Evolutionary conservation across 2,797 vertebrate genomes (phyloP).

Genomic region (Rhinatrema bivittatum): DNA sequence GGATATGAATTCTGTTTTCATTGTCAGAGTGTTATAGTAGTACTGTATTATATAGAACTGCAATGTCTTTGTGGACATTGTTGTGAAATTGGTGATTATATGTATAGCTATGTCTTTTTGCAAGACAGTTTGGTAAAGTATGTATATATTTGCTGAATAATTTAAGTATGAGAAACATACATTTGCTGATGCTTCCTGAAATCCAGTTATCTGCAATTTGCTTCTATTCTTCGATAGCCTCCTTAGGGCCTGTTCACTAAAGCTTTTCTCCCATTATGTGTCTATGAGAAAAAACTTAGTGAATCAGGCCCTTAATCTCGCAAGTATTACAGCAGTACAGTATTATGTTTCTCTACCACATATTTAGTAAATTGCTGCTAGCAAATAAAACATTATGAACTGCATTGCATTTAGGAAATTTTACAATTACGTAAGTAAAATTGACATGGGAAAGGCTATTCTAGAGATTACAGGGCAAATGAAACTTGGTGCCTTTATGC

Average conservation of each 20-base stretch:
- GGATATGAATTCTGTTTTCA: conserved; percentile 63
- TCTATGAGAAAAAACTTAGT: too few relatives aligned
- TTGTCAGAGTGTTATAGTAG: conserved; percentile 71
- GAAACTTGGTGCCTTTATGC: conserved; percentile 61
- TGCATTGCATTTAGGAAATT: conserved; percentile 49
- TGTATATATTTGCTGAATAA: conserved; percentile 71
- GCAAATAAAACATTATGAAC: conserved; percentile 37
- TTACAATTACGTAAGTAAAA: conserved; percentile 44
- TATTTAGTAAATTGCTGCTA: conserved; percentile 40
- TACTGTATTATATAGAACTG: conserved; percentile 73
- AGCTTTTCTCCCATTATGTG: too few relatives aligned
- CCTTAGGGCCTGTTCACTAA: too few relatives aligned
- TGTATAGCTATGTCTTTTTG: conserved; percentile 74
- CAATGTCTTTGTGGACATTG: conserved; percentile 74
- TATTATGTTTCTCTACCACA: conserved; percentile 49
- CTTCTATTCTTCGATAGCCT: conserved; percentile 47
- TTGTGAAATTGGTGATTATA: conserved; percentile 64
- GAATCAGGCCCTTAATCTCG: too few relatives aligned
- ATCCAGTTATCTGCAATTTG: conserved; percentile 52
- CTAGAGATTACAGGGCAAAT: conserved; percentile 51
- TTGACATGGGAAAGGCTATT: conserved; percentile 28
- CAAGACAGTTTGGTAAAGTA: conserved; percentile 61
- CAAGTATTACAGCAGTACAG: conserved; percentile 46
- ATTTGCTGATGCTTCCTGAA: conserved; percentile 62
- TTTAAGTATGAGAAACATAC: conserved; percentile 55